Evolutionary conservation across 2,888 invertebrate genomes (phyloP).

Genomic region (Caprella mutica): DNA sequence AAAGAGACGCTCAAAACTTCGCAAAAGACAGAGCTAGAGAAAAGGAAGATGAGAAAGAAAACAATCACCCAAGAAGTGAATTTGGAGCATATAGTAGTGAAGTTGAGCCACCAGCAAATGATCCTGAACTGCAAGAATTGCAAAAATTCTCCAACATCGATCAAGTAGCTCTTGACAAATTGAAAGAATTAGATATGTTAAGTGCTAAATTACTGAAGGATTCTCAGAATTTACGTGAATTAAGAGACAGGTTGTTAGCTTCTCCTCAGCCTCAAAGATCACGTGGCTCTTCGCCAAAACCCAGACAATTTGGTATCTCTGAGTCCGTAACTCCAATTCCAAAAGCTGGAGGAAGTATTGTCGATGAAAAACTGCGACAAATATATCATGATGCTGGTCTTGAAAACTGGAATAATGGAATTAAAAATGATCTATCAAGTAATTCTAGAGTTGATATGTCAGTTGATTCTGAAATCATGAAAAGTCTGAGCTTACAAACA

Average conservation of each 20-base stretch:
- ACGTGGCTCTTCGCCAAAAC: constrained; percentile 39
- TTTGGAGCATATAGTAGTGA: constrained; percentile 56
- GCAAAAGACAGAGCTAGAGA: constrained; percentile 9
- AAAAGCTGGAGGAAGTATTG: constrained; percentile 41
- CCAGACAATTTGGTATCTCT: constrained; percentile 35
- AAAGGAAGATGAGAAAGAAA: constrained; percentile 12
- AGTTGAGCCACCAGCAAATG: constrained; percentile 41
- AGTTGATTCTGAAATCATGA: constrained; percentile 53
- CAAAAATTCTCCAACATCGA: constrained; percentile 63
- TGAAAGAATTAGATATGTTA: constrained; percentile 64
- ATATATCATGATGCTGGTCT: constrained; percentile 53
- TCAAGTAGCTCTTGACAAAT: constrained; percentile 62
- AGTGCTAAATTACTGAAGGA: constrained; percentile 65
- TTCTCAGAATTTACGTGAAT: constrained; percentile 62
- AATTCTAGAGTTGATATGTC: constrained; percentile 52
- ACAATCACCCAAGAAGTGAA: too few relatives aligned
- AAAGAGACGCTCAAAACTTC: not conserved
- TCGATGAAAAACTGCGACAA: constrained; percentile 57
- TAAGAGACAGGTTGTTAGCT: constrained; percentile 57
- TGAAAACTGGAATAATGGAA: constrained; percentile 48
- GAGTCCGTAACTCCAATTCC: constrained; percentile 1
- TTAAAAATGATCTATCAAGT: constrained; percentile 45
- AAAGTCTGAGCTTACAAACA: constrained; percentile 36
- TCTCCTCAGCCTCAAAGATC: constrained; percentile 42
- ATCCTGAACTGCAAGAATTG: constrained; percentile 64